phyloP scores from a whole-genome alignment of 2,888 invertebrate genomes.

The Eilema sororculum region DNA sequence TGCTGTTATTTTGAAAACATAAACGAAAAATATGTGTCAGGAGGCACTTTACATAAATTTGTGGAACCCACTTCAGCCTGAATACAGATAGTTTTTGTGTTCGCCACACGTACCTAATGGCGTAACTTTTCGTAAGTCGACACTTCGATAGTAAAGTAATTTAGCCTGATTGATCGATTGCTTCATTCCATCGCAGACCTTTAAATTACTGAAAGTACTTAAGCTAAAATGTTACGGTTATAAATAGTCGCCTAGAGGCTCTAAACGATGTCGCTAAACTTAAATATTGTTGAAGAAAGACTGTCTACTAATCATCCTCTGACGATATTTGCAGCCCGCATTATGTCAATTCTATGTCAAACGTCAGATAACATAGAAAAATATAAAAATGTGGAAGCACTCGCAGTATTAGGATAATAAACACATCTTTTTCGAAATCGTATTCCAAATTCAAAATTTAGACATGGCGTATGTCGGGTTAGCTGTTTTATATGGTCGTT shows the following conservation, averaged over 20 bases:
- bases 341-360: no score
- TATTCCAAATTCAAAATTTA: no score
- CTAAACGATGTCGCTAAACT: background rate
- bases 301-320: no score
- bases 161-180: constrained; percentile 18
- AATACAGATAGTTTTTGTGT: background rate
- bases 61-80: background rate
- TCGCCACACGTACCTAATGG: background rate
- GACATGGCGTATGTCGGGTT: no score
- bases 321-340: no score
- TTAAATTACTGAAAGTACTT: constrained; percentile 11
- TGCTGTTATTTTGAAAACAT: background rate
- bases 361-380: no score
- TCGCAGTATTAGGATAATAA: no score
- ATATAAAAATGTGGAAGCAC: no score
- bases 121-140: background rate
- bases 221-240: constrained; percentile 5
- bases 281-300: background rate
- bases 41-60: background rate
- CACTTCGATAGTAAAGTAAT: constrained; percentile 9
- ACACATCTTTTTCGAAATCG: no score
- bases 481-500: no score
- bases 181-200: background rate
- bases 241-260: background rate
- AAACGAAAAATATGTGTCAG: background rate